These are phyloP conservation scores for Seira sanloemensis DNA, from an alignment of 2,888 invertebrate species.

Conservation along the genomic window DNA sequence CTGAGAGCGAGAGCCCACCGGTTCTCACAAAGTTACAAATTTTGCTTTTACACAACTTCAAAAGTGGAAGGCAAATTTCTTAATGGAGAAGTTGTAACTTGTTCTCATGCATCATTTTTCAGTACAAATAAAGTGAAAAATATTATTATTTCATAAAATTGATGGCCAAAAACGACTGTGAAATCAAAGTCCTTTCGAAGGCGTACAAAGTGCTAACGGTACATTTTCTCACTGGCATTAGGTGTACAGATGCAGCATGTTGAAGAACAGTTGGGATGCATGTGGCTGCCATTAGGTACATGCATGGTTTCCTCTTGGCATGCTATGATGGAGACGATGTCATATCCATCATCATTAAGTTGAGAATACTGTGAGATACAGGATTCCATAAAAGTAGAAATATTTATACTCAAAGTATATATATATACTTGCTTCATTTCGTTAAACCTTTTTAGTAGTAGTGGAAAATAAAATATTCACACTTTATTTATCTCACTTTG, in stretches of 20 bases:
- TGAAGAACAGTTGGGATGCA: conserved; percentile 38
- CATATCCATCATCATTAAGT: conserved; percentile 63
- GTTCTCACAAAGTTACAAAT: neutral
- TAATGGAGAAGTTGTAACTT: neutral
- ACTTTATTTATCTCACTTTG: too few species aligned
- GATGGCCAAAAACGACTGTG: conserved; percentile 4
- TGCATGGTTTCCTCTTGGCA: conserved; percentile 47
- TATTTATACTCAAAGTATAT: neutral
- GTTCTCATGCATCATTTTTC: neutral
- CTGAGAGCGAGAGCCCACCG: conserved; percentile 16
- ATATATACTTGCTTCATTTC: neutral
- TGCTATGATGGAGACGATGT: conserved; percentile 50
- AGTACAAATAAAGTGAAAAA: neutral
- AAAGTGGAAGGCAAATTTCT: neutral
- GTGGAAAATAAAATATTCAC: neutral
- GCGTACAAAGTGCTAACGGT: neutral
- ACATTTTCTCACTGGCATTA: neutral
- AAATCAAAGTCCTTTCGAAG: neutral
- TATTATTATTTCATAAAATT: neutral
- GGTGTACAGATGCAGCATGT: neutral
- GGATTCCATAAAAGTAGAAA: conserved; percentile 30
- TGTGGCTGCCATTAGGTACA: conserved; percentile 35
- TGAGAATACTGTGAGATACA: conserved; percentile 33
- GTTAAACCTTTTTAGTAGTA: neutral
- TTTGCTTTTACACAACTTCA: too few species aligned